Evolutionary conservation across 2,888 invertebrate species (phyloP), one percentile per base, ranked within the genome.

Genomic region (Philereme vetulata): DNA sequence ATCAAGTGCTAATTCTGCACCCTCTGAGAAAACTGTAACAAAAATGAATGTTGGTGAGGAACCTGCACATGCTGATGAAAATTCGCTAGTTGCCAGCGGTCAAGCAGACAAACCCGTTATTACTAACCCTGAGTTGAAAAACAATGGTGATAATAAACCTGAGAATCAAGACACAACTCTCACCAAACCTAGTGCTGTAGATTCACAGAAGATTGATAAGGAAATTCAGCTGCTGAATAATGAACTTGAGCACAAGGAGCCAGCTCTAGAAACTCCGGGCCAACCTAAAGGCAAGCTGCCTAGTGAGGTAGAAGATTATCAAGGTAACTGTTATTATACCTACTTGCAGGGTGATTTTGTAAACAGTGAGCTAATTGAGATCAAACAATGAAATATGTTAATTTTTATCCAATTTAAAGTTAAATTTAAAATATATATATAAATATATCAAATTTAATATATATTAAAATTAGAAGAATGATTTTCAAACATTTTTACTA

Each of bases 261-360:
- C 70, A 4, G 66, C 59, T 1, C 51, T 70, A 51, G 80, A 78
- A n/a, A 74, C 71, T 35, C 66, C 72, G 1, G 56, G n/a, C 7
- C 49, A 53, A 34, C 38, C 57, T 34, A 71, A 76, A 38, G 63
- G 11, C 5, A 72, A 73, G 38, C 53, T 45, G 33, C 62, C 47
- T 11, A 64, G 62, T 46, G 65, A 67, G 34, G 60, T 59, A n/a
- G 71, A 71, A 11, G 77, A 81, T 7, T 80, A 80, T 57, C 67
- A 56, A 68, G 76, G 77, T 76, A 65, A 60, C 43, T 38, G 9
- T n/a, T 9, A 43, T 43, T 4, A 43, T 9, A 43, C 43, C 5
- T n/a, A 43, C 43, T 21, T 21, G 21, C 21, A 21, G 21, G 21
- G 21, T 21, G 21, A 21, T 1, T 21, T 21, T 2, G 21, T 21